phyloP scores from a whole-genome alignment of 1,140 invertebrate species.

The Scaptomyza pallida region DNA sequence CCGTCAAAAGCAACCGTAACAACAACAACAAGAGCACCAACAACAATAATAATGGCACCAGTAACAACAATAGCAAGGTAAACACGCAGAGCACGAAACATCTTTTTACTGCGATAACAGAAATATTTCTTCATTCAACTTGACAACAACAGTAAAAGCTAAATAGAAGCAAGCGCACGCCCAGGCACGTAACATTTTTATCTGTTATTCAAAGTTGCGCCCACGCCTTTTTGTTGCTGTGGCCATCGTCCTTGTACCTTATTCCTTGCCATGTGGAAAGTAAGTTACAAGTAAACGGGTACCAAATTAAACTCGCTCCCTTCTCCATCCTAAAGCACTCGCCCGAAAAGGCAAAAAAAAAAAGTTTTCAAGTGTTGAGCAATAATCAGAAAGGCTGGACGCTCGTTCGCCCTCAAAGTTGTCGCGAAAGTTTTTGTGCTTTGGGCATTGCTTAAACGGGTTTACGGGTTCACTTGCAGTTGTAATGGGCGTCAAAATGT shows the following conservation, averaged over 20 bases:
- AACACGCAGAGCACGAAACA: constrained; percentile 75
- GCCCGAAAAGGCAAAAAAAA: constrained; percentile 28
- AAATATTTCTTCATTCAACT: constrained; percentile 75
- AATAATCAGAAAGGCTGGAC: constrained; percentile 78
- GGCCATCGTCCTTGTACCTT: constrained; percentile 9
- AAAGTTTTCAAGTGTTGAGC: constrained; percentile 79
- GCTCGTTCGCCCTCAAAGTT: constrained; percentile 29
- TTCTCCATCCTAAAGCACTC: not conserved
- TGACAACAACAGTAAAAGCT: constrained; percentile 50
- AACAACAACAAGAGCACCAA: constrained; percentile 16
- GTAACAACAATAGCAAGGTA: constrained; percentile 54
- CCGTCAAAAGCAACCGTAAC: constrained; percentile 20
- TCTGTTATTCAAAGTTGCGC: constrained; percentile 77
- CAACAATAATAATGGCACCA: constrained; percentile 14
- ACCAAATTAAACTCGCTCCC: constrained; percentile 39
- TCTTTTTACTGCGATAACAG: constrained; percentile 79
- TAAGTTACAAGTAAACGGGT: constrained; percentile 54
- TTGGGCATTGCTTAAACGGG: constrained; percentile 74
- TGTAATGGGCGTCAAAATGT: constrained; percentile 77
- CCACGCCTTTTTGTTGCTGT: constrained; percentile 30
- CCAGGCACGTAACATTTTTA: constrained; percentile 77
- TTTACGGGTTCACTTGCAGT: constrained; percentile 79
- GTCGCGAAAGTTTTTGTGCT: constrained; percentile 69
- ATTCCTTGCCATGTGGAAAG: constrained; percentile 31
- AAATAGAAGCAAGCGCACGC: constrained; percentile 16